Conservation (phyloP, 2,113 vertebrate genomes). For the Archocentrus centrarchus region DNA sequence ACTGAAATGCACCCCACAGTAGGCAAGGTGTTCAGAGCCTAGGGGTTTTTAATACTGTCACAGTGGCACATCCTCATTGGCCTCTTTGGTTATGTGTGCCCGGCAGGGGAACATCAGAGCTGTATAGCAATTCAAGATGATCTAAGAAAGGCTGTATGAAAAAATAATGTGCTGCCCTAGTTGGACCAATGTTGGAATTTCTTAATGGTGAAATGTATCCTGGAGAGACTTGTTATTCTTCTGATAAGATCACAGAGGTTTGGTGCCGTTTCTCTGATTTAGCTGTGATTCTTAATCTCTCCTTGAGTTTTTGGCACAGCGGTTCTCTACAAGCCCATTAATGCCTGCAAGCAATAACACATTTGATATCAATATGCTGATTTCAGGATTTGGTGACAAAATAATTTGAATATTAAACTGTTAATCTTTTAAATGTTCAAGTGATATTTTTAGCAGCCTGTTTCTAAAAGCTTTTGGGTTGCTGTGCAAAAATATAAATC, state of each 20-base stretch:
- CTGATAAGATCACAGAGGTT: conserved; percentile 20
- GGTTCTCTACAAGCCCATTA: conserved; percentile 30
- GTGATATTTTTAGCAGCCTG: not conserved
- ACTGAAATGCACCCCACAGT: conserved; percentile 50
- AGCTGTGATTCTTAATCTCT: conserved; percentile 30
- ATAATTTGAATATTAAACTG: not conserved
- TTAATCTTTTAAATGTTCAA: not conserved
- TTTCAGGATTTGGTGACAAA: conserved; percentile 20
- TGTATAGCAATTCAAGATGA: conserved; percentile 45
- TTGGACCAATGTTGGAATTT: conserved; percentile 42
- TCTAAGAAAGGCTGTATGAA: conserved; percentile 34
- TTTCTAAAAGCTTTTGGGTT: not conserved
- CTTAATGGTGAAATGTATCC: conserved; percentile 18
- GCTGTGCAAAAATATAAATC: not conserved
- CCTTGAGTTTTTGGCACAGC: conserved; percentile 33
- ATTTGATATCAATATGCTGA: conserved; percentile 18
- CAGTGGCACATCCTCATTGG: conserved; percentile 62
- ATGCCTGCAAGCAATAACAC: conserved; percentile 22
- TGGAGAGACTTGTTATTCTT: not conserved
- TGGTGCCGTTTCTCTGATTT: conserved; percentile 14
- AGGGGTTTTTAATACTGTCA: conserved; percentile 57
- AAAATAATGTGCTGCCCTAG: conserved; percentile 28
- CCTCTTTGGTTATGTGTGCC: conserved; percentile 51
- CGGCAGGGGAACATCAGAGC: conserved; percentile 49
- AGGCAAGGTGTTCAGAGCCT: conserved; percentile 39